Percentiles rank a stretch among this genome's conserved stretches.
These are phyloP conservation scores for Tetramorium bicarinatum DNA, from an alignment of 2,888 invertebrate species.

Conservation along the genomic window DNA sequence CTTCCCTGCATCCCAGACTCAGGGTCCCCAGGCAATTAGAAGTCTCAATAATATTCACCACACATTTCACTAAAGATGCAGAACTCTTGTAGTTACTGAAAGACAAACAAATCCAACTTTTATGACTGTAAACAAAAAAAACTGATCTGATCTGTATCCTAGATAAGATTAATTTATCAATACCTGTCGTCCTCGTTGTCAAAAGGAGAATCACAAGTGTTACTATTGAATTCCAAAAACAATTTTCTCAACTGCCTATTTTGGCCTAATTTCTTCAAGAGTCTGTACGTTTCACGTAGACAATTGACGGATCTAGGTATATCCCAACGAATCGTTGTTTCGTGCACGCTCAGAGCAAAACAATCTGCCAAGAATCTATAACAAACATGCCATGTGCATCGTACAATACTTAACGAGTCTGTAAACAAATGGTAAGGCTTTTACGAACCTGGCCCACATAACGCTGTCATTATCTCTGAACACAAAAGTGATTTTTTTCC, in stretches of 20 bases:
- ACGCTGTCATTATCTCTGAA: conserved; percentile 83
- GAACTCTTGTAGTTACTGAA: conserved; percentile 30
- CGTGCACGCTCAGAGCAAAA: conserved; percentile 85
- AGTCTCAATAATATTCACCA: conserved; percentile 86
- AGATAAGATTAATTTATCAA: conserved; percentile 15
- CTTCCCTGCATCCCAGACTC: conserved; percentile 88
- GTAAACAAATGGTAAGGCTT: not conserved
- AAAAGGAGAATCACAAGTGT: conserved; percentile 79
- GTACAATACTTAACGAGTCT: not conserved
- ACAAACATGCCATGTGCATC: not conserved
- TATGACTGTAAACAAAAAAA: not conserved
- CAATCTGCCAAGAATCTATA: conserved; percentile 83
- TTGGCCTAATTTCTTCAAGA: conserved; percentile 82
- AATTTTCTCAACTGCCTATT: conserved; percentile 85
- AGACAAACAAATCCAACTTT: conserved; percentile 3
- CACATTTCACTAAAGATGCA: conserved; percentile 79
- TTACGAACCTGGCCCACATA: conserved; percentile 82
- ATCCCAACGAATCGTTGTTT: conserved; percentile 85
- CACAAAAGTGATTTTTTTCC: conserved; percentile 86
- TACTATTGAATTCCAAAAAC: conserved; percentile 83
- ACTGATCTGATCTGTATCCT: not conserved
- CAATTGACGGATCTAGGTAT: conserved; percentile 79
- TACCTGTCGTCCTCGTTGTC: conserved; percentile 69
- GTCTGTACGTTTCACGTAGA: conserved; percentile 79
- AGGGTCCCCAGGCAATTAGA: conserved; percentile 86